Evolutionary conservation across 2,113 vertebrate species (phyloP).

Genomic region (Labeo rohita): DNA sequence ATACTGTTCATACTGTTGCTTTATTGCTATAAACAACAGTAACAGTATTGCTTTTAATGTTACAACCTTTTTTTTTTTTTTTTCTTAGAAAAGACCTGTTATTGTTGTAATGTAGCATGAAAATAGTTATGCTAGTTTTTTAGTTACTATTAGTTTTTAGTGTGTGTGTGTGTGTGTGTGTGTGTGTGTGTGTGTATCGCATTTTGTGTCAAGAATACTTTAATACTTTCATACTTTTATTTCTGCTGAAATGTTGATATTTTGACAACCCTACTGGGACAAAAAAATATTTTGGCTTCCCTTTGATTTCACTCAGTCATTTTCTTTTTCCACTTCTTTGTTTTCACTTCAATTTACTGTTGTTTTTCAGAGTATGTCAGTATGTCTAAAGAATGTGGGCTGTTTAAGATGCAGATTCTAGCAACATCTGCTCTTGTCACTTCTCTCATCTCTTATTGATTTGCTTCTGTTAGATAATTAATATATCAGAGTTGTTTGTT

Average conservation of each 20-base stretch:
- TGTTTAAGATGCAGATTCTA: not conserved
- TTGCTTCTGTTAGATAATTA: constrained; percentile 9
- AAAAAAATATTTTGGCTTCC: not conserved
- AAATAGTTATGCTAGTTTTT: too few relatives aligned
- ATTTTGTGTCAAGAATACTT: not conserved
- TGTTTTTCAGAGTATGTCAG: not conserved
- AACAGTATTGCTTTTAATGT: too few relatives aligned
- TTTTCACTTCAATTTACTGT: not conserved
- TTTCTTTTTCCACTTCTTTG: not conserved
- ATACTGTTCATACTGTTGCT: not conserved
- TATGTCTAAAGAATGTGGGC: not conserved
- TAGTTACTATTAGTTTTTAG: too few relatives aligned
- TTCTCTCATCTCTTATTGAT: not conserved
- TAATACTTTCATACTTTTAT: not conserved
- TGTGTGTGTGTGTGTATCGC: too few relatives aligned
- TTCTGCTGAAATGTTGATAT: not conserved
- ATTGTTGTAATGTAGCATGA: too few relatives aligned
- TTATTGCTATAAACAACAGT: too few relatives aligned
- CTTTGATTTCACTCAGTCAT: not conserved
- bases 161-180: too few relatives aligned
- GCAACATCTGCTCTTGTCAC: not conserved
- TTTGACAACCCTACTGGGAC: not conserved
- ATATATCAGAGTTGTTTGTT: not conserved
- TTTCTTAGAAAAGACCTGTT: too few relatives aligned
- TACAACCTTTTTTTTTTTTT: too few relatives aligned